phyloP scores from a whole-genome alignment of 53 echinoderm and acorn worm species.

The Echinarachnius parma region DNA sequence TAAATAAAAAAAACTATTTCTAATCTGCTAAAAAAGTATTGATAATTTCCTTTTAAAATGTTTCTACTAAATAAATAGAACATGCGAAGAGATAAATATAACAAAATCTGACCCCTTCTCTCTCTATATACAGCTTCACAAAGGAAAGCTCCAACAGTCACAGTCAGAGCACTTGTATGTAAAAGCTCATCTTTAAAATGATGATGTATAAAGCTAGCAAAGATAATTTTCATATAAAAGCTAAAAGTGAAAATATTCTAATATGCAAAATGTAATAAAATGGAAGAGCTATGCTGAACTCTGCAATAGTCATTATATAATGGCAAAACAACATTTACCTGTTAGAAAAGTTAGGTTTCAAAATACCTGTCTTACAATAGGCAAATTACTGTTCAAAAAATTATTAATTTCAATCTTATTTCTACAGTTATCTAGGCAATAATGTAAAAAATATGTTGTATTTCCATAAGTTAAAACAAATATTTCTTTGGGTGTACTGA shows the following conservation, averaged over 20 bases:
- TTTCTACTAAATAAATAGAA: constrained; percentile 4
- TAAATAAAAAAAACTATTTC: too few species aligned
- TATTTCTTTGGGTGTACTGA: too few species aligned
- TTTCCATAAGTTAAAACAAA: too few species aligned
- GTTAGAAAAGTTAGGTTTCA: constrained; percentile 31
- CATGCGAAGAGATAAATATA: not conserved
- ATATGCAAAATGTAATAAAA: constrained; percentile 50
- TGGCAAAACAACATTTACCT: constrained; percentile 41
- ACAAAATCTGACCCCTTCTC: not conserved
- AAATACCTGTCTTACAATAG: constrained; percentile 41
- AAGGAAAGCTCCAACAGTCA: constrained; percentile 28
- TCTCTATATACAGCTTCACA: constrained; percentile 30
- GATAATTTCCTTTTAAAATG: too few species aligned
- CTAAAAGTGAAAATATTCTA: constrained; percentile 50
- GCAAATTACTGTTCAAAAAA: constrained; percentile 37
- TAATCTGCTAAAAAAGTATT: too few species aligned
- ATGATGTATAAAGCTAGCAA: constrained; percentile 49
- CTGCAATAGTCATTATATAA: constrained; percentile 49
- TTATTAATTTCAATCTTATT: constrained; percentile 19
- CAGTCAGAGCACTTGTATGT: constrained; percentile 45
- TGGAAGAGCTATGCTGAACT: constrained; percentile 55
- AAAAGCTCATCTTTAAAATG: constrained; percentile 46
- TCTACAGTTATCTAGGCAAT: too few species aligned
- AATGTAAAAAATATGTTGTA: too few species aligned
- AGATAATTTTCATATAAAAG: constrained; percentile 48